A percentile compares a stretch with the other conserved stretches of the same genome.
These are phyloP conservation scores for Hyaena hyaena DNA, from an alignment of 2,113 vertebrate genomes.

Conservation along the genomic window DNA sequence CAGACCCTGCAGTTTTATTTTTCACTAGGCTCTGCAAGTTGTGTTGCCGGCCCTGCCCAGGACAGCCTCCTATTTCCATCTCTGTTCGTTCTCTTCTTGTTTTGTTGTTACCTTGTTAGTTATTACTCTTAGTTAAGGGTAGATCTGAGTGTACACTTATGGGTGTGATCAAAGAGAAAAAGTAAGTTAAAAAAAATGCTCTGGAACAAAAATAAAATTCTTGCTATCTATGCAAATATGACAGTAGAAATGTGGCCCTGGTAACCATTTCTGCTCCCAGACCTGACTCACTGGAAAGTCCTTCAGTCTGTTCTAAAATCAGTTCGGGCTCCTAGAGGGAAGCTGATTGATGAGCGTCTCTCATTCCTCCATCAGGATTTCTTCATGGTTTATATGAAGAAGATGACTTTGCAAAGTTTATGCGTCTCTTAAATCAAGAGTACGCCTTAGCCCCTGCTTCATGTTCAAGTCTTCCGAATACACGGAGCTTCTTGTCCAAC, in stretches of 20 bases:
- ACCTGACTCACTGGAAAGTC: neutral
- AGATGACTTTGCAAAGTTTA: neutral
- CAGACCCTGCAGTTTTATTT: neutral
- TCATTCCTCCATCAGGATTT: neutral
- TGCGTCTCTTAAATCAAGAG: neutral
- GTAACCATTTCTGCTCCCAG: neutral
- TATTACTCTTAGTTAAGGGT: neutral
- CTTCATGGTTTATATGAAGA: neutral
- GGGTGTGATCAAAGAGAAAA: conserved; percentile 14
- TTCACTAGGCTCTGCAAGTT: neutral
- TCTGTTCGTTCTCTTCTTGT: neutral
- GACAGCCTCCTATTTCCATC: neutral
- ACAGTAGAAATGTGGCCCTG: neutral
- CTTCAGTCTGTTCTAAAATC: neutral
- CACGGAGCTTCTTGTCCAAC: neutral
- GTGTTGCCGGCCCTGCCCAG: neutral
- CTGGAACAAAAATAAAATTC: neutral
- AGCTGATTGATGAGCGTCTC: neutral
- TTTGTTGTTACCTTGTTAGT: neutral
- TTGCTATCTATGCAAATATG: neutral
- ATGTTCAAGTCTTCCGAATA: neutral
- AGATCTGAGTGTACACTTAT: neutral
- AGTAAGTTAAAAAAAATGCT: neutral
- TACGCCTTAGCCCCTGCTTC: neutral
- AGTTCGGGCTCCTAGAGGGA: neutral